Percentiles rank a stretch among this genome's conserved stretches.
phyloP scores from a whole-genome alignment of 1,140 invertebrate genomes.

The Trialeurodes vaporariorum region DNA sequence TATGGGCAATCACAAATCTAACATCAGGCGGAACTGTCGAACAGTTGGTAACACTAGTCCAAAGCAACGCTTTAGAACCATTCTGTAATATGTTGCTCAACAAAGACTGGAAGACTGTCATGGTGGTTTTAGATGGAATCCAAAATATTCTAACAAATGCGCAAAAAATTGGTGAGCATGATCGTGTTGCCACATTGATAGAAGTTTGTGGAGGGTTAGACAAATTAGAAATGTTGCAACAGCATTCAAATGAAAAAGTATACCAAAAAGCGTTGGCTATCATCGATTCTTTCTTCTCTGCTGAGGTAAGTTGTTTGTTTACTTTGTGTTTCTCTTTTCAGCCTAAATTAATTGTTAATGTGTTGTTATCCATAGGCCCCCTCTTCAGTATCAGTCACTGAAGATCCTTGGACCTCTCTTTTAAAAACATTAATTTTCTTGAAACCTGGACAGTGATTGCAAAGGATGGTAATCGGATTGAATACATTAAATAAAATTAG shows the following conservation, averaged over 20 bases:
- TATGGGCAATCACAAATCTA: constrained; percentile 70
- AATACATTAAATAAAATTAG: too few species aligned
- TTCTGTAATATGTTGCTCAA: constrained; percentile 40
- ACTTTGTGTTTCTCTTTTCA: too few species aligned
- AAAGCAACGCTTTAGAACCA: constrained; percentile 38
- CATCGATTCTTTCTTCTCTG: constrained; percentile 71
- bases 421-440: too few species aligned
- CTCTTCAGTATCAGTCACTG: too few species aligned
- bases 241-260: constrained; percentile 63
- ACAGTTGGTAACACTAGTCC: constrained; percentile 53
- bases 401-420: too few species aligned
- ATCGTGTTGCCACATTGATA: constrained; percentile 41
- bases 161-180: constrained; percentile 39
- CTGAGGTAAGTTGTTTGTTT: constrained; percentile 35
- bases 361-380: too few species aligned
- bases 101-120: constrained; percentile 45
- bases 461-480: too few species aligned
- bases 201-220: constrained; percentile 58
- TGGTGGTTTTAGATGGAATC: constrained; percentile 50
- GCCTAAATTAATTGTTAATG: too few species aligned
- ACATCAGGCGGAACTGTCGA: constrained; percentile 57
- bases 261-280: constrained; percentile 71
- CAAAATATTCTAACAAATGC: constrained; percentile 46
- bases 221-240: constrained; percentile 59
- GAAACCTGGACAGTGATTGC: too few species aligned